Conservation (phyloP, 1,140 invertebrate genomes). For the roundworm (Caenorhabditis elegans) region DNA sequence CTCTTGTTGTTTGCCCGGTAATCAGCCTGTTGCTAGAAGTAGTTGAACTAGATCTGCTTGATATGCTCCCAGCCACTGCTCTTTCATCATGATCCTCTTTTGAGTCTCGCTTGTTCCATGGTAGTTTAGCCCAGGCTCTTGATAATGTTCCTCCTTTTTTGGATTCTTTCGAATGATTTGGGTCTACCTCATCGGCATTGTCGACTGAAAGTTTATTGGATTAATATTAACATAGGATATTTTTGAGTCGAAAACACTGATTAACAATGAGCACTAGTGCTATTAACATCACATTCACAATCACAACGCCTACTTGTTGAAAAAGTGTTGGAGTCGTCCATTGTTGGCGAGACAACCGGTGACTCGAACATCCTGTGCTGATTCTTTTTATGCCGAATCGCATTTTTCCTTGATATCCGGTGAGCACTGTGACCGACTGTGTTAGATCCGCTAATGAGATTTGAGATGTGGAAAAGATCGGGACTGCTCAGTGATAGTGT, state of each 20-base stretch:
- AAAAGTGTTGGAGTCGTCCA: not conserved
- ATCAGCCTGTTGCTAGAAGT: not conserved
- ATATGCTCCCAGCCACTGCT: not conserved
- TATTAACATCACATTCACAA: not conserved
- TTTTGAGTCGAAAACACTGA: too few relatives aligned
- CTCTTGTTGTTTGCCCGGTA: not conserved
- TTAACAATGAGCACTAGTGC: too few relatives aligned
- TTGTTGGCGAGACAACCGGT: not conserved
- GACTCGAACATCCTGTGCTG: not conserved
- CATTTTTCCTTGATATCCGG: not conserved
- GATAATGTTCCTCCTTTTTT: not conserved
- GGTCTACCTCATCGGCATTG: not conserved
- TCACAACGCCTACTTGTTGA: slow-evolving; percentile 22
- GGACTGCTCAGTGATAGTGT: not conserved
- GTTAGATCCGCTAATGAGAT: not conserved
- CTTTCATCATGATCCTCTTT: not conserved
- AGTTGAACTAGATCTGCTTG: not conserved
- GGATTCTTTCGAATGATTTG: not conserved
- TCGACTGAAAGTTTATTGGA: not conserved
- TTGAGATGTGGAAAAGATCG: not conserved
- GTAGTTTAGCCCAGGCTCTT: not conserved
- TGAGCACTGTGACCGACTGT: not conserved
- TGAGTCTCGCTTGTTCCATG: not conserved
- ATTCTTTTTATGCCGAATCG: not conserved
- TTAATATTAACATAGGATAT: too few relatives aligned